phyloP scores from a whole-genome alignment of 2,888 invertebrate species.

The Thymelicus acteon region DNA sequence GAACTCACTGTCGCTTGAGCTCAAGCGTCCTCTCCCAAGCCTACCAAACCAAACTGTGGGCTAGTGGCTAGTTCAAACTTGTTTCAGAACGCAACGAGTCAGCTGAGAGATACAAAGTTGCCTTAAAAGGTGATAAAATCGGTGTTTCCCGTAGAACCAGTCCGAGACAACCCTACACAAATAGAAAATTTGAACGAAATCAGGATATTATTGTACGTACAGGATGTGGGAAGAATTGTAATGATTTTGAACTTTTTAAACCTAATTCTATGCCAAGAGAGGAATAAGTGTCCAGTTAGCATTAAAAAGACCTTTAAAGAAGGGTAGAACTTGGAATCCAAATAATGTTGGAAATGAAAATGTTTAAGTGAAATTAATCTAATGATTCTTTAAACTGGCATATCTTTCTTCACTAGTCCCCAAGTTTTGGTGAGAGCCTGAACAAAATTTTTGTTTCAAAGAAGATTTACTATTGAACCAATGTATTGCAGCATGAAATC shows the following conservation, averaged over 20 bases:
- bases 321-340: too few species aligned
- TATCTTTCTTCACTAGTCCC: too few species aligned
- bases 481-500: slow-evolving; percentile 1
- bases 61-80: slow-evolving; percentile 24
- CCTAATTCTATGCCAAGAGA: background rate
- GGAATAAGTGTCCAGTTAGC: too few species aligned
- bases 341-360: background rate
- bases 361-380: too few species aligned
- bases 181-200: background rate
- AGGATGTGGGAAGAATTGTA: background rate
- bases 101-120: slow-evolving; percentile 27
- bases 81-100: slow-evolving; percentile 24
- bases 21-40: background rate
- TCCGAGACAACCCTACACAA: slow-evolving; percentile 10
- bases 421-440: too few species aligned
- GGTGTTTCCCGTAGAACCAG: slow-evolving; percentile 26
- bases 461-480: background rate
- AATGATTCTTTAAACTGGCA: too few species aligned
- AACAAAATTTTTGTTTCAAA: background rate
- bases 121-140: slow-evolving; percentile 19
- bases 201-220: background rate
- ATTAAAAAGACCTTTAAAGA: too few species aligned
- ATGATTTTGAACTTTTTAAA: background rate
- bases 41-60: slow-evolving; percentile 14
- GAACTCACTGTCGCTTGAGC: background rate